Base-by-base conservation (phyloP, 2,888 invertebrate species). In the Thera obeliscata region DNA sequence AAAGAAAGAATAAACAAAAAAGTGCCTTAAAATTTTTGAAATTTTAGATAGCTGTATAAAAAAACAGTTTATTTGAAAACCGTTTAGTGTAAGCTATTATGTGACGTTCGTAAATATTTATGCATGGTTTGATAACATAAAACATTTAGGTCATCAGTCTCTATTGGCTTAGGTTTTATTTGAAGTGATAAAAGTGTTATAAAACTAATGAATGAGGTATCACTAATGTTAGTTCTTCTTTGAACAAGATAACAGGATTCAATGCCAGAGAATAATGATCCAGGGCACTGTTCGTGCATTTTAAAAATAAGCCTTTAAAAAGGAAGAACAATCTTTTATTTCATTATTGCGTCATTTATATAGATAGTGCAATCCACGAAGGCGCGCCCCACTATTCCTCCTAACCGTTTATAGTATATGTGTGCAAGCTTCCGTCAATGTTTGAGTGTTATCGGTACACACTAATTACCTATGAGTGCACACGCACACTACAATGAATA, bases 121-220 rank as follows among this genome's bases (percentile, higher is more conserved):
- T n/a, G n/a, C n/a, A 74, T 74, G 72, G 67, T 67, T 67, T 74
- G 69, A 73, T 43, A 57, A 57, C 67, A 74, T 75, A 72, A 74
- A 72, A 67, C 66, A 66, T 72, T 67, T 68, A 58, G 69, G 71
- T 66, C 68, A 70, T 54, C 69, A 60, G 66, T 56, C 58, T 64
- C 41, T 59, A 61, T 62, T 41, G 67, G 59, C 56, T 66, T 72
- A 66, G 74, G 77, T 75, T 64, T 69, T 69, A 62, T 66, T 70
- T 63, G 3, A 52, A 63, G 60, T 69, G 71, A 62, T 64, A 65
- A 59, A 49, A 58, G n/a, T 52, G 58, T 56, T 64, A 22, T 66
- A 43, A 50, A 48, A 60, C 7, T 50, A 65, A 61, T 54, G n/a
- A 67, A 59, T 49, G 36, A 33, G 3, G 43, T 9, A 57, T 46